Base-by-base conservation (phyloP, 92 coral and sea anemone genomes). In the Metridium senile region DNA sequence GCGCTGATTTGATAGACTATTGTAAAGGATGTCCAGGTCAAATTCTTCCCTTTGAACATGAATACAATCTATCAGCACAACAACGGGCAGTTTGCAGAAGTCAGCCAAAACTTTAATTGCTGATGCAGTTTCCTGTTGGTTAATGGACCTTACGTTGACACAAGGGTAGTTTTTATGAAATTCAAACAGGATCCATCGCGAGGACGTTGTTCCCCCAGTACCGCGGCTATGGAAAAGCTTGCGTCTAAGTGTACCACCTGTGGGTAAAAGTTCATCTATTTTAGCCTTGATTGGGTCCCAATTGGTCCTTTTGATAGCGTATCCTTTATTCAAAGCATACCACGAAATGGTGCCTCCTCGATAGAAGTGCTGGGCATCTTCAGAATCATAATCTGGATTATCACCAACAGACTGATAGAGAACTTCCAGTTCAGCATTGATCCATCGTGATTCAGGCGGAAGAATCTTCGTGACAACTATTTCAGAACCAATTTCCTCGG, bases 281-380 rank as follows among this genome's bases (percentile, higher is more conserved):
- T 56, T 75, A 0, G 0, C 53, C 23, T 80, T 68, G 32, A 85
- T 26, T 31, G 82, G 56, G 26, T 78, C 52, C 88, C 85, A 83
- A 68, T 54, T 67, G 20, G 67, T 75, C 47, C 93, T 82, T 72
- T 84, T 85, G 18, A 88, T 66, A n/a, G 86, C 93, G 22, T 89
- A 78, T 0, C 65, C 85, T 58, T 31, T 71, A 0, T 69, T 39
- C 2, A 84, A 20, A 9, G 87, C 93, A 61, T 89, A 89, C 93
- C 93, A 89, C 0, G 93, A 89, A 43, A 89, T 85, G 20, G 70
- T 64, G 0, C 93, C 93, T 8, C 93, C 93, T 2, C 93, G 89
- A 35, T 85, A 89, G 54, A 89, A 89, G 59, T 89, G 93, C 18
- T 32, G 29, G 7, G 69, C 69, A 63, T 63, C 69, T 28, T 30